Evolutionary conservation across 2,888 invertebrate genomes (phyloP).

Genomic region (Drosophila percnosoma): DNA sequence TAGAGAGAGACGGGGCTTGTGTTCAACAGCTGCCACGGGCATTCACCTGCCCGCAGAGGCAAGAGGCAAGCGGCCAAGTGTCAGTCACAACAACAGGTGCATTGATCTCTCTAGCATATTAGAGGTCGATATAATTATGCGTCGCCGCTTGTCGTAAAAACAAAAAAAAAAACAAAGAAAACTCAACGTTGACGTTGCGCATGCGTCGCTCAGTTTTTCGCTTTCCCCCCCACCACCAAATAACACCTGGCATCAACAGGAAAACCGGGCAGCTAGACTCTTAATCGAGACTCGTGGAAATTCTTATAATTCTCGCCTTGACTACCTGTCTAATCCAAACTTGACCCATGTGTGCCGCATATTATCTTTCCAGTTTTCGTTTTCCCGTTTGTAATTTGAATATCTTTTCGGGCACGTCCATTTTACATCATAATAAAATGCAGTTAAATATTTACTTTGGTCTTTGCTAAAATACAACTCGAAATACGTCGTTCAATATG

Average conservation of each 20-base stretch:
- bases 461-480: constrained; percentile 56
- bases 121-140: constrained; percentile 72
- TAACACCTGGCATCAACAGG: constrained; percentile 64
- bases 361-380: background rate
- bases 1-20: background rate
- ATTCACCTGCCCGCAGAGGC: constrained; percentile 62
- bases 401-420: constrained; percentile 49
- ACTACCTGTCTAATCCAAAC: constrained; percentile 39
- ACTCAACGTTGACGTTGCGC: constrained; percentile 61
- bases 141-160: constrained; percentile 40
- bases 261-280: constrained; percentile 21
- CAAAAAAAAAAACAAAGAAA: background rate
- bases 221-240: constrained; percentile 15
- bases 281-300: constrained; percentile 72
- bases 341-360: constrained; percentile 20
- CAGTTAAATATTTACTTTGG: constrained; percentile 55
- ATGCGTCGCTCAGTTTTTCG: constrained; percentile 51
- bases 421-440: constrained; percentile 48
- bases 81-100: constrained; percentile 70
- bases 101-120: constrained; percentile 40
- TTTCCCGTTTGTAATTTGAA: constrained; percentile 58
- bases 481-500: background rate
- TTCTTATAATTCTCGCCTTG: constrained; percentile 29
- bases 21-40: constrained; percentile 57
- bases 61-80: constrained; percentile 41